Conservation (phyloP, 2,113 vertebrate genomes). For the Entomyzon cyanotis region DNA sequence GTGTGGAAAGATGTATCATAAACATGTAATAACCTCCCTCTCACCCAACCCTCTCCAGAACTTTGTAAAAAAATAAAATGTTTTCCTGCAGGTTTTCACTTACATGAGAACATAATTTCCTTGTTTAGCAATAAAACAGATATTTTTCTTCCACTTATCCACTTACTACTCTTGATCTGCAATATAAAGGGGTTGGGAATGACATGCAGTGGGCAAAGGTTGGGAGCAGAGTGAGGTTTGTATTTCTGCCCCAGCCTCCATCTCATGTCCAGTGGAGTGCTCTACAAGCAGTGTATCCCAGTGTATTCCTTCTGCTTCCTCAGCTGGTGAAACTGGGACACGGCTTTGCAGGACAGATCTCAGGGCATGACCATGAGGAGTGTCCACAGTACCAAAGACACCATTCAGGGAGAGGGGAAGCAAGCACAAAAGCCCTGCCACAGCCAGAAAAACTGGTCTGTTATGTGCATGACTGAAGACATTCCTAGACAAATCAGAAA, state of each 20-base stretch:
- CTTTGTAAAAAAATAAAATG: neutral
- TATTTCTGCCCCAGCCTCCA: neutral
- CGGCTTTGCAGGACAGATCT: neutral
- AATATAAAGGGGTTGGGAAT: neutral
- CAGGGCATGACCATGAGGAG: neutral
- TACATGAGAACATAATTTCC: neutral
- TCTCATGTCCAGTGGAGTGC: neutral
- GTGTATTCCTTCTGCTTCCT: neutral
- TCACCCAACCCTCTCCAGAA: neutral
- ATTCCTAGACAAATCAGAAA: neutral
- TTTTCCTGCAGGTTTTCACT: neutral
- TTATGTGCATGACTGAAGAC: neutral
- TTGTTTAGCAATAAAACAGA: neutral
- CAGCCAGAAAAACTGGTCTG: neutral
- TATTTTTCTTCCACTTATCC: neutral
- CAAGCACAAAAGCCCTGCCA: neutral
- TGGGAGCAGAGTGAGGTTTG: neutral
- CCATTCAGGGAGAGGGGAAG: fast-evolving
- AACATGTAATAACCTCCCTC: neutral
- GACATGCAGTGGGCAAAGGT: neutral
- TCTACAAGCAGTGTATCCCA: neutral
- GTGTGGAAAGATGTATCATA: neutral
- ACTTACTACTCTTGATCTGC: neutral
- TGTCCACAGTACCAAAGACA: neutral
- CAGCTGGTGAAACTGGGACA: neutral